phyloP scores from a whole-genome alignment of 2,113 vertebrate species.

The Eulemur macaco region DNA sequence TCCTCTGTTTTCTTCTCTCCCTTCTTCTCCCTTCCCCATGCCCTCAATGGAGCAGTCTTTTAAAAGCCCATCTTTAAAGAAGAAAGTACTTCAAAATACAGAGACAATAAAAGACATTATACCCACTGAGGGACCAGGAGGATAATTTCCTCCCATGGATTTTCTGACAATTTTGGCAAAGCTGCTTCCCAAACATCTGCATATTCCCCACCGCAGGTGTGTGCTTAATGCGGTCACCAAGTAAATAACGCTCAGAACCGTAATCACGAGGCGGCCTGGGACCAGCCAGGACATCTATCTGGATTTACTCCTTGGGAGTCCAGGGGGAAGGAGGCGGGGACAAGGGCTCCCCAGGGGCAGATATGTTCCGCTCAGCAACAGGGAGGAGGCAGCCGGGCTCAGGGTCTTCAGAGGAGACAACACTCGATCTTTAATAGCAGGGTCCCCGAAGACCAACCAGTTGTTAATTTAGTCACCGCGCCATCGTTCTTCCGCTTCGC shows the following conservation, averaged over 20 bases:
- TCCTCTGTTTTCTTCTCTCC: background rate
- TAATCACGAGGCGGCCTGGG: fast-evolving
- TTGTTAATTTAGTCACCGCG: background rate
- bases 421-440: fast-evolving
- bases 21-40: background rate
- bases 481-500: background rate
- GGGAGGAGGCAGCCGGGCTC: background rate
- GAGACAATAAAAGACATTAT: slow-evolving; percentile 28
- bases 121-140: background rate
- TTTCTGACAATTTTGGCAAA: slow-evolving; percentile 57
- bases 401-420: background rate
- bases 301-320: background rate
- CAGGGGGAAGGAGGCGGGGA: background rate
- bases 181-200: slow-evolving; percentile 53
- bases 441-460: background rate
- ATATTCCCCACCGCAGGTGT: slow-evolving; percentile 26
- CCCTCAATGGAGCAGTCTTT: slow-evolving; percentile 28
- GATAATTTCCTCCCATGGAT: slow-evolving; percentile 15
- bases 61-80: slow-evolving; percentile 10
- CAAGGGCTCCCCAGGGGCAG: fast-evolving
- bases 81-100: background rate
- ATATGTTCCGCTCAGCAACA: background rate
- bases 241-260: background rate
- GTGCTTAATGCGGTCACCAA: background rate
- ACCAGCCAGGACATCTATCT: background rate